Conservation (phyloP, 2,113 vertebrate species). For the Platichthys flesus region DNA sequence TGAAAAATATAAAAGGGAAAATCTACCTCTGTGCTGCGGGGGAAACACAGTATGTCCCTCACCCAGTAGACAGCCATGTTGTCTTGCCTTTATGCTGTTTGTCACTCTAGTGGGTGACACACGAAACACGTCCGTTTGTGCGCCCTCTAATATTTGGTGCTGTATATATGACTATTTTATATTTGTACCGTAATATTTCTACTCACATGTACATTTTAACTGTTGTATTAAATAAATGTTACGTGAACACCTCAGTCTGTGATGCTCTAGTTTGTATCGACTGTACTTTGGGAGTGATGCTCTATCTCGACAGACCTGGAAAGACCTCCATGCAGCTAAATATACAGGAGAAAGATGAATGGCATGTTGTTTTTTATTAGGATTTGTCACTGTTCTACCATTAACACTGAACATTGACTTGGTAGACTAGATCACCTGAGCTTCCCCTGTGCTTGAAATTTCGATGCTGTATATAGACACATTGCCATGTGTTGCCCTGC, state of each 20-base stretch:
- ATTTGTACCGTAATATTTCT: conserved; percentile 81
- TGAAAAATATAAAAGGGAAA: conserved; percentile 60
- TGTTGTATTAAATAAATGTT: conserved; percentile 76
- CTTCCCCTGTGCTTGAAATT: conserved; percentile 31
- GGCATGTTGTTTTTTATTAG: neutral
- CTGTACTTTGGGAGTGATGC: conserved; percentile 19
- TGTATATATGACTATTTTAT: conserved; percentile 79
- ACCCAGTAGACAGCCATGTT: conserved; percentile 51
- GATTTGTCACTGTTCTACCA: neutral
- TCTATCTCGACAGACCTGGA: neutral
- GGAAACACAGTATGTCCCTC: conserved; percentile 52
- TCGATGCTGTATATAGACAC: conserved; percentile 33
- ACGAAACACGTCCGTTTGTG: conserved; percentile 53
- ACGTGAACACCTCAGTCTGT: conserved; percentile 35
- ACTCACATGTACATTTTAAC: conserved; percentile 70
- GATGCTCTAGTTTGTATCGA: neutral
- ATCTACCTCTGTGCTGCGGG: conserved; percentile 76
- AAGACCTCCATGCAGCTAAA: conserved; percentile 21
- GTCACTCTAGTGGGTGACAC: conserved; percentile 58
- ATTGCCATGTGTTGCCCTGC: conserved; percentile 26
- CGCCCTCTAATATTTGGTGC: conserved; percentile 66
- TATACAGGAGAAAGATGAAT: conserved; percentile 26
- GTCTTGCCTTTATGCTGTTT: conserved; percentile 64
- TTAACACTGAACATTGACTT: conserved; percentile 4
- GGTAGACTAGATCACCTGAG: conserved; percentile 17